A percentile compares a stretch with the other conserved stretches of the same genome.
These are phyloP conservation scores for Aphodius granarius DNA, from an alignment of 2,888 invertebrate species.

Conservation along the genomic window DNA sequence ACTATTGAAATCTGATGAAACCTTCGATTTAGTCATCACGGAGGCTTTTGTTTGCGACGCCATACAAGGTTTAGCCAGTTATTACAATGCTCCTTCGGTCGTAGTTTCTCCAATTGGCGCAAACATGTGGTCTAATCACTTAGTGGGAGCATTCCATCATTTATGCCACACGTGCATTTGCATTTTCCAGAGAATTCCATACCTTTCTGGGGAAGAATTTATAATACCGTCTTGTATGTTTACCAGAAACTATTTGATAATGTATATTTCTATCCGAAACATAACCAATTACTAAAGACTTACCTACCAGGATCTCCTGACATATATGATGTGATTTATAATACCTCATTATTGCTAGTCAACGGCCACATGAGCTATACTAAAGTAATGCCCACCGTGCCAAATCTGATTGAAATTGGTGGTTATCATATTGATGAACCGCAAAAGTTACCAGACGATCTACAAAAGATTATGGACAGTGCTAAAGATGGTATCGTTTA, in stretches of 20 bases:
- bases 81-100: constrained; percentile 38
- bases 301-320: constrained; percentile 40
- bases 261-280: constrained; percentile 37
- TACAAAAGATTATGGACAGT: constrained; percentile 57
- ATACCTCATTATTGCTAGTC: constrained; percentile 40
- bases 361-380: constrained; percentile 57
- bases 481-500: constrained; percentile 60
- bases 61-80: constrained; percentile 34
- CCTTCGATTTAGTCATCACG: constrained; percentile 43
- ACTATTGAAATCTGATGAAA: constrained; percentile 37
- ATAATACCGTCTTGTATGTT: constrained; percentile 30
- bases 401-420: constrained; percentile 61
- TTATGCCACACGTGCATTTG: constrained; percentile 31
- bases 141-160: constrained; percentile 36
- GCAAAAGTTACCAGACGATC: constrained; percentile 47
- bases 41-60: constrained; percentile 44
- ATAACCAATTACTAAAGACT: constrained; percentile 38
- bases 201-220: constrained; percentile 35
- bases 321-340: constrained; percentile 39
- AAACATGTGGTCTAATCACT: constrained; percentile 33
- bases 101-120: constrained; percentile 34
- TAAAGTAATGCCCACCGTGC: constrained; percentile 55
- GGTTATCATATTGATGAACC: constrained; percentile 53
- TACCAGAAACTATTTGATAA: constrained; percentile 49
- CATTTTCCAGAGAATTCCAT: constrained; percentile 32